Base-by-base conservation (phyloP, 2,797 vertebrate species). In the Cyprinella venusta region DNA sequence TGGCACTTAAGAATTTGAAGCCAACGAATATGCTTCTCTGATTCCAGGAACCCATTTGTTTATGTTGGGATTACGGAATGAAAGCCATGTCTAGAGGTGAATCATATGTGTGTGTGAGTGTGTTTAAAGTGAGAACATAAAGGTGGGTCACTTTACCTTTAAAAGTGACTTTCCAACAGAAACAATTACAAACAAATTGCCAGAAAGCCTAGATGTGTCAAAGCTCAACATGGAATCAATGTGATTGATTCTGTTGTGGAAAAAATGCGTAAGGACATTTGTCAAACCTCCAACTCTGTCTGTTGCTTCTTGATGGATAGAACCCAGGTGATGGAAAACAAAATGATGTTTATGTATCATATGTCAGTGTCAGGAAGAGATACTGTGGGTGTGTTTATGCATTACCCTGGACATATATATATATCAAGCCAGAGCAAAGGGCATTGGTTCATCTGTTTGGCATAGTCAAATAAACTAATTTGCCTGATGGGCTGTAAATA, bases 331-430 rank as follows among this genome's bases (percentile, higher is more conserved):
- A 76, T 76, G 85, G 78, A 83, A 86, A 79, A 83, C 64, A 82
- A 79, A 86, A 82, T 79, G 5, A 85, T 78, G 80, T 82, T 82
- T 82, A 82, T 79, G 76, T 68, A 67, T 82, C 80, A 75, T 82
- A 64, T 82, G 69, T 86, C 80, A 61, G 70, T 82, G 84, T 82
- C 80, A 79, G 80, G 70, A 77, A 52, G 59, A 71, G 81, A 82
- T 67, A 68, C 21, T 48, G 26, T 13, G 69, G 26, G 76, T 75
- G 64, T 67, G 50, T 76, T 84, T 83, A 65, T 64, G 40, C 50
- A 40, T 80, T 48, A 48, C 30, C 48, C 69, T 76, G 78, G 76
- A 86, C 30, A 63, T 30, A 30, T 30, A 30, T 30, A 69, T 59
- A 80, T 48, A 68, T 76, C 26, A 76, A 59, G 24, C 70, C 42